Conservation (phyloP, 2,888 invertebrate genomes). For the Agrotis segetum region DNA sequence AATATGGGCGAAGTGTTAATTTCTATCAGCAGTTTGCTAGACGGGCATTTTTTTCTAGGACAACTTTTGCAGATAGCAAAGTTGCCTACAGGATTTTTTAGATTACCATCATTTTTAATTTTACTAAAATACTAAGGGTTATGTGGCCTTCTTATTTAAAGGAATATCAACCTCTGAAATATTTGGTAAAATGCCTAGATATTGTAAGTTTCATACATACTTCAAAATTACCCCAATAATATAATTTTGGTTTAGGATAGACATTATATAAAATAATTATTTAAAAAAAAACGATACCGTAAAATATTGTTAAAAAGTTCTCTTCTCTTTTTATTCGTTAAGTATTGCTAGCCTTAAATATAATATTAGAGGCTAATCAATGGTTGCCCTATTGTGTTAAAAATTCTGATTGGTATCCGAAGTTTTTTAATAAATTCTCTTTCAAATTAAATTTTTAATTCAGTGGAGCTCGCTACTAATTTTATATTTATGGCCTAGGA, state of each 20-base stretch:
- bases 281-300: not conserved
- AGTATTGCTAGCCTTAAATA: conserved; percentile 2
- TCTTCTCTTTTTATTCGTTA: too few relatives aligned
- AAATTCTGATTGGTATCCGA: conserved; percentile 20
- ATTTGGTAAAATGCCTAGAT: conserved; percentile 9
- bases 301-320: not conserved
- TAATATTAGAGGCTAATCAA: conserved; percentile 35
- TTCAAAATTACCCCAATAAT: too few relatives aligned
- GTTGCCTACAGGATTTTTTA: too few relatives aligned
- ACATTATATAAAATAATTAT: too few relatives aligned
- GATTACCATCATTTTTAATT: too few relatives aligned
- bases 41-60: too few relatives aligned
- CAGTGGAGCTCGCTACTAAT: conserved; percentile 2
- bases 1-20: not conserved
- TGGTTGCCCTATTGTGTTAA: conserved; percentile 22
- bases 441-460: conserved; percentile 25
- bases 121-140: too few relatives aligned
- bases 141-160: not conserved
- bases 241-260: too few relatives aligned
- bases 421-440: conserved; percentile 36
- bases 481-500: conserved; percentile 18
- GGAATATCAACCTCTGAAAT: not conserved
- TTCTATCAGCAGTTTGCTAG: not conserved
- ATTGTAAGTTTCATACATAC: not conserved
- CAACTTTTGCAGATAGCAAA: too few relatives aligned